Conservation (phyloP, 2,797 vertebrate genomes). For the Petrocephalus schoutedeni region DNA sequence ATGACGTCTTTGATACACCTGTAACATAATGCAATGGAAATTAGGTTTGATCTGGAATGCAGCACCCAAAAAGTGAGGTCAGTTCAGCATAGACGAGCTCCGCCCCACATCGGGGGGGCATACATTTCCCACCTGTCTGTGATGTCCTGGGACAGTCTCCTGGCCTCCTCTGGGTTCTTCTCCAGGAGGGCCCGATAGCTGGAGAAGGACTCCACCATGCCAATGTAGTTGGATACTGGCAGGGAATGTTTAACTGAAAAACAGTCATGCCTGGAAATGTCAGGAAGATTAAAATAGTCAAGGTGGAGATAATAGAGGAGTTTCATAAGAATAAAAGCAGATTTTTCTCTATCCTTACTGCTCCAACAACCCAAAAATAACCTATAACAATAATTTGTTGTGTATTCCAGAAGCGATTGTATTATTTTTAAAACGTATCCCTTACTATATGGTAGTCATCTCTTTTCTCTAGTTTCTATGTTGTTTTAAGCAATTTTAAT, state of each 20-base stretch:
- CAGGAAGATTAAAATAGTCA: not conserved
- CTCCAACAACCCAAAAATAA: too few relatives aligned
- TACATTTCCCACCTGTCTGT: slow-evolving; percentile 44
- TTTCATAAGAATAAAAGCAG: too few relatives aligned
- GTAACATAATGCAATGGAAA: too few relatives aligned
- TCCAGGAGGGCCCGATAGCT: too few relatives aligned
- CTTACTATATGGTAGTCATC: not conserved
- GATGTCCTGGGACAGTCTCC: slow-evolving; percentile 44
- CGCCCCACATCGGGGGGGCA: too few relatives aligned
- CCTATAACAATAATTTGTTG: too few relatives aligned
- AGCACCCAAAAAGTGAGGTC: not conserved
- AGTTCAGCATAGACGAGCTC: not conserved
- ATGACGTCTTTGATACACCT: not conserved
- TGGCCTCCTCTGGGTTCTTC: slow-evolving; percentile 47
- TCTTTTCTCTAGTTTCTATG: not conserved
- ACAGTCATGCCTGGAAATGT: slow-evolving; percentile 47
- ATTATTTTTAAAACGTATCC: not conserved
- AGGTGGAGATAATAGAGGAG: not conserved
- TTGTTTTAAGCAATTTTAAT: not conserved
- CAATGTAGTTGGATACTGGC: slow-evolving; percentile 48
- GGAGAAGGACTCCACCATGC: slow-evolving; percentile 58
- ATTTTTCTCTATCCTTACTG: too few relatives aligned
- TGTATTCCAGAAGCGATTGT: too few relatives aligned
- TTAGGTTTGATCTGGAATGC: not conserved
- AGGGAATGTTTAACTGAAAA: slow-evolving; percentile 34